Percentiles rank a stretch among this genome's conserved stretches.
Conservation (phyloP, 2,113 vertebrate genomes). For the Menura novaehollandiae region DNA sequence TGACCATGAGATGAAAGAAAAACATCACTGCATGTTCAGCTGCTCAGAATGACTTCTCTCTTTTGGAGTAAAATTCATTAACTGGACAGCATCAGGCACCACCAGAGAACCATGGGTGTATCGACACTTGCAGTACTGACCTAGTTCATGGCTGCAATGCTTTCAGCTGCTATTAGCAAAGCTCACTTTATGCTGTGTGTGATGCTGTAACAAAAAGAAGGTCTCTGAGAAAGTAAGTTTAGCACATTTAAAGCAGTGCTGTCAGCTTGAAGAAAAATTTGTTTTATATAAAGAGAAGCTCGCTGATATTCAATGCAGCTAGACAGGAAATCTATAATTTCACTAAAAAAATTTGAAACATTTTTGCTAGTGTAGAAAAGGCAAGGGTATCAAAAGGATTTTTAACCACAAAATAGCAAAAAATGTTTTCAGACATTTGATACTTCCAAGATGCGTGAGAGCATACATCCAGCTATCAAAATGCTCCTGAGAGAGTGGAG, state of each 20-base stretch:
- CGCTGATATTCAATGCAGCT: not conserved
- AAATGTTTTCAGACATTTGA: not conserved
- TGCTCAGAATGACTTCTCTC: not conserved
- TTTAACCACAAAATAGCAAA: not conserved
- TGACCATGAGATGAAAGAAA: not conserved
- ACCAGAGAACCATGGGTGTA: not conserved
- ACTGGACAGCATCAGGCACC: not conserved
- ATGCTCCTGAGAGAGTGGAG: not conserved
- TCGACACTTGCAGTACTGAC: not conserved
- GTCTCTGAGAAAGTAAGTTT: not conserved
- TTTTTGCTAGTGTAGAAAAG: not conserved
- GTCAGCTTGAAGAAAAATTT: not conserved
- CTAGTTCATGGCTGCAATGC: not conserved
- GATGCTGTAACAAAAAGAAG: not conserved
- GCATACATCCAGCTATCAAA: not conserved
- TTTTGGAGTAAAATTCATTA: not conserved
- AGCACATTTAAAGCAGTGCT: not conserved
- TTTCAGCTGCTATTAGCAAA: not conserved
- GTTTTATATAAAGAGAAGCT: not conserved
- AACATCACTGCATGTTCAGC: not conserved
- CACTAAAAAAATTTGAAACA: not conserved
- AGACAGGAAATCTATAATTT: not conserved
- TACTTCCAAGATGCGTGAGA: not conserved
- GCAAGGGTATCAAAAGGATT: not conserved
- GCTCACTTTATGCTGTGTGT: not conserved